Percentiles rank a stretch among this genome's conserved stretches.
Evolutionary conservation across 2,888 invertebrate species (phyloP).

Genomic region (Aradus depressus): DNA sequence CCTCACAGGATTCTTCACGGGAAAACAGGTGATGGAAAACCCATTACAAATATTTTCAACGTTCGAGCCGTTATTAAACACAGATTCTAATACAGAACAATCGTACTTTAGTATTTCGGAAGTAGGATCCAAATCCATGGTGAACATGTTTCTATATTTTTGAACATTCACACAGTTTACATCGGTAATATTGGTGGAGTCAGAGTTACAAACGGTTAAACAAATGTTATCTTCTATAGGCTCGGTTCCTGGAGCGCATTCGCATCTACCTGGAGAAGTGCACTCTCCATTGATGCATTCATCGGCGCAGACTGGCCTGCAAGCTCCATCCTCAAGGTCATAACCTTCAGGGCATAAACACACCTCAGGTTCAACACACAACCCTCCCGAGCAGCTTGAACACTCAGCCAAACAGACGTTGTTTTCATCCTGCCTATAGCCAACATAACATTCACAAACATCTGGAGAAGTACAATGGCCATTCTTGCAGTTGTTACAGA

Average conservation of each 20-base stretch:
- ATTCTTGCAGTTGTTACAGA: constrained; percentile 10
- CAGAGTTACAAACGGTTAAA: constrained; percentile 8
- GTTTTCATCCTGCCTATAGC: constrained; percentile 2
- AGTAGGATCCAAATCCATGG: too few species aligned
- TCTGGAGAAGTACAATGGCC: constrained; percentile 12
- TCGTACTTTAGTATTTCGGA: too few species aligned
- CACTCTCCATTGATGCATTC: constrained; percentile 19
- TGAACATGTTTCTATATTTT: too few species aligned
- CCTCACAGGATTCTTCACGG: too few species aligned
- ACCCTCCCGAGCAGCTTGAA: constrained; percentile 6
- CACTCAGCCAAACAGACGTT: constrained; percentile 20
- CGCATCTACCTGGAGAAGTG: constrained; percentile 19
- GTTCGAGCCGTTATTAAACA: too few species aligned
- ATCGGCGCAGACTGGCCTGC: constrained; percentile 13
- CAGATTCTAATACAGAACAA: too few species aligned
- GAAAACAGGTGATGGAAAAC: too few species aligned
- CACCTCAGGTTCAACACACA: constrained; percentile 1
- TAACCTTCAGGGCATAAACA: constrained; percentile 13
- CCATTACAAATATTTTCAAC: too few species aligned
- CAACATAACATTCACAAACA: constrained; percentile 11
- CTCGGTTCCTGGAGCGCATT: constrained; percentile 12
- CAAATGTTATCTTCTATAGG: constrained; percentile 10
- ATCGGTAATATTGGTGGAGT: too few species aligned
- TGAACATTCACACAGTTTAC: too few species aligned
- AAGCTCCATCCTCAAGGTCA: too few species aligned